Evolutionary conservation across 2,113 vertebrate genomes (phyloP).

Genomic region (Phainopepla nitens): DNA sequence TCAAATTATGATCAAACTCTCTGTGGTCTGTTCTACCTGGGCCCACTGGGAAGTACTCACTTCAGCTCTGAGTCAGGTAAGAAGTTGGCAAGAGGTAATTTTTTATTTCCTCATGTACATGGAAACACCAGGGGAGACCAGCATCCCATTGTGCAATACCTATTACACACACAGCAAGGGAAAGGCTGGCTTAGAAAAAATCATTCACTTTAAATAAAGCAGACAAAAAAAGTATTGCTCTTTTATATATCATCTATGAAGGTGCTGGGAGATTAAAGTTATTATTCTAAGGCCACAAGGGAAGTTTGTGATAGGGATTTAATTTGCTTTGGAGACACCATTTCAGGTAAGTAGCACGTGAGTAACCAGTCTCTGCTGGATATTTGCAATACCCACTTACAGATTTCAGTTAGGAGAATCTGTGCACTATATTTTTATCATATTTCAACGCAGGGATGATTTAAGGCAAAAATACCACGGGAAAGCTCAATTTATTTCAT

Average conservation of each 20-base stretch:
- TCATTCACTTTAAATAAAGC: background rate
- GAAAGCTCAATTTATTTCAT: background rate
- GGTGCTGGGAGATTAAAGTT: background rate
- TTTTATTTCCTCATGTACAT: background rate
- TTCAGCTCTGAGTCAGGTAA: background rate
- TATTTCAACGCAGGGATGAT: background rate
- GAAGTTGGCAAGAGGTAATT: background rate
- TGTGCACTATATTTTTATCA: rapidly evolving
- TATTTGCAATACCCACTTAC: background rate
- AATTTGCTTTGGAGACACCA: background rate
- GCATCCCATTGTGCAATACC: background rate
- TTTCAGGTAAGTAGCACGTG: background rate
- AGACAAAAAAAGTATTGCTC: background rate
- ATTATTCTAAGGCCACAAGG: background rate
- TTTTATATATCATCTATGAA: background rate
- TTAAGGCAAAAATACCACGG: background rate
- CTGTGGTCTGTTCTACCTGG: background rate
- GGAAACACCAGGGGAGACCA: background rate
- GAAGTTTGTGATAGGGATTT: background rate
- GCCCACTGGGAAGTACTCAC: background rate
- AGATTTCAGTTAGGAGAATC: background rate
- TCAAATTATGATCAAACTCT: background rate
- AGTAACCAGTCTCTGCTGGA: background rate
- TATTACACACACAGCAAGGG: background rate
- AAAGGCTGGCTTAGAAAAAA: background rate